Evolutionary conservation across 1,140 invertebrate genomes (phyloP).

Genomic region (Hesperophylax magnus): DNA sequence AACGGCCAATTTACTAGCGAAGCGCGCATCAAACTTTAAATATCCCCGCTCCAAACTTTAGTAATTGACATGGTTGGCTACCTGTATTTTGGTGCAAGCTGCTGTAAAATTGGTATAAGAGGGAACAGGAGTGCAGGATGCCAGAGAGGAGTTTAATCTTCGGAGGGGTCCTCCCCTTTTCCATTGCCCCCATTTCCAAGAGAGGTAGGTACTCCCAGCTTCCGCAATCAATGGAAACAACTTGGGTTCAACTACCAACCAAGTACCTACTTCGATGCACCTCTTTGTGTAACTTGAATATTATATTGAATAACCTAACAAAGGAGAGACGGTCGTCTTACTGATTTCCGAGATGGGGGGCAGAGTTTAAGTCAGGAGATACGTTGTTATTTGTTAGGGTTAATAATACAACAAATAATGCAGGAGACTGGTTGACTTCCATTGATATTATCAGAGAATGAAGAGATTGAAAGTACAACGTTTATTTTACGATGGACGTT

Average conservation of each 20-base stretch:
- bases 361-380: not conserved
- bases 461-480: too few relatives aligned
- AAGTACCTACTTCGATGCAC: not conserved
- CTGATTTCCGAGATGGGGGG: conserved; percentile 4
- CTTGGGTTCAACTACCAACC: conserved; percentile 3
- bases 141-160: conserved; percentile 27
- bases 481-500: too few relatives aligned
- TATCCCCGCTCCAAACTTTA: too few relatives aligned
- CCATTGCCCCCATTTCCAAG: not conserved
- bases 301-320: conserved; percentile 21
- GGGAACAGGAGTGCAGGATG: not conserved
- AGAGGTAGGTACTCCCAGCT: not conserved
- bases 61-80: too few relatives aligned
- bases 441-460: too few relatives aligned
- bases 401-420: too few relatives aligned
- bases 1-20: not conserved
- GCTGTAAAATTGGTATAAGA: too few relatives aligned
- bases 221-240: conserved; percentile 30
- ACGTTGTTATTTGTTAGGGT: too few relatives aligned
- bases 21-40: too few relatives aligned
- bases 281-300: conserved; percentile 31
- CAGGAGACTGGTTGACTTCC: too few relatives aligned
- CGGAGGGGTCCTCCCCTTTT: not conserved
- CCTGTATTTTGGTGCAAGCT: too few relatives aligned
- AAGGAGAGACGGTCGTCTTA: conserved; percentile 14